A percentile compares a stretch with the other conserved stretches of the same genome.
phyloP scores from a whole-genome alignment of 1,140 invertebrate species.

The Condylostylus longicornis region DNA sequence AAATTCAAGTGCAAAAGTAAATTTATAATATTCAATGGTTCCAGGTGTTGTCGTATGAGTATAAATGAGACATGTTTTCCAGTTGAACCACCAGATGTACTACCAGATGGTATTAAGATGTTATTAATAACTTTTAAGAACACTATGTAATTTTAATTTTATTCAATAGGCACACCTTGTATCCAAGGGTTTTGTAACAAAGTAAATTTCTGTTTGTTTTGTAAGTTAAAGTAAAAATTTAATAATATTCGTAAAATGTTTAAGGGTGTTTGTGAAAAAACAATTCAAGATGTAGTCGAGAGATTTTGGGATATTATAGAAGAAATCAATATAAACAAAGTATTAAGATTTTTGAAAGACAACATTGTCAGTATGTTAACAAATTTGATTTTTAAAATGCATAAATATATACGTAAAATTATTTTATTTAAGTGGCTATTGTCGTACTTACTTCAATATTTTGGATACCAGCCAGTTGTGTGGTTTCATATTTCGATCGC shows the following conservation, averaged over 20 bases:
- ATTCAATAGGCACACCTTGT: too few relatives aligned
- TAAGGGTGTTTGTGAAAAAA: slow-evolving; percentile 84
- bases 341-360: slow-evolving; percentile 69
- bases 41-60: slow-evolving; percentile 71
- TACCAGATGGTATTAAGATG: slow-evolving; percentile 85
- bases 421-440: slow-evolving; percentile 43
- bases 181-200: slow-evolving; percentile 92
- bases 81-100: slow-evolving; percentile 68
- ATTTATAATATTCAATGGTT: slow-evolving; percentile 1
- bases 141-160: too few relatives aligned
- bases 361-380: slow-evolving; percentile 59
- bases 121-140: too few relatives aligned
- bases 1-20: too few relatives aligned
- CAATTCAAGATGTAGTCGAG: slow-evolving; percentile 86
- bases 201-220: slow-evolving; percentile 34
- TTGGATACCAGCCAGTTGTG: slow-evolving; percentile 79
- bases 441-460: slow-evolving; percentile 75
- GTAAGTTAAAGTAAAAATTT: background rate
- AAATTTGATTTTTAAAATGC: background rate
- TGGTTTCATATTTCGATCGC: slow-evolving; percentile 66
- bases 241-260: slow-evolving; percentile 10
- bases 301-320: slow-evolving; percentile 94
- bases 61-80: slow-evolving; percentile 84
- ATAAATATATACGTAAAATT: background rate
- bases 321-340: slow-evolving; percentile 88